A percentile compares a stretch with the other conserved stretches of the same genome.
These are phyloP conservation scores for Myopa tessellatipennis DNA, from an alignment of 2,888 invertebrate species.

Conservation along the genomic window DNA sequence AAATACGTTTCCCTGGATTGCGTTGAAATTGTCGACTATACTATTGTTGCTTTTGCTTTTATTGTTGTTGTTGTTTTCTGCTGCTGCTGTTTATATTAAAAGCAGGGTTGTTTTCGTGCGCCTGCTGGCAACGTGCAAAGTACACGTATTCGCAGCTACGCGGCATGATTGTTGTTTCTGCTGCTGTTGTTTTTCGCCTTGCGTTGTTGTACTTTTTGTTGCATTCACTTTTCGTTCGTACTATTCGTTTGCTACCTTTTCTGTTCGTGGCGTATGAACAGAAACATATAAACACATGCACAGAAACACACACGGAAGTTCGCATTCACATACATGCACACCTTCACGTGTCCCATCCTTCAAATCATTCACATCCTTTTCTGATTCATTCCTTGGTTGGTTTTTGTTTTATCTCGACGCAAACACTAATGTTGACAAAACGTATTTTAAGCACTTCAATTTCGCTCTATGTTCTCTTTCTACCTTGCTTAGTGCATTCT, in stretches of 20 bases:
- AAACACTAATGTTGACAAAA: slow-evolving; percentile 61
- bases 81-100: slow-evolving; percentile 25
- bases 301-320: not conserved
- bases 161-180: not conserved
- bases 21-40: not conserved
- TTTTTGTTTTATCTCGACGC: slow-evolving; percentile 15
- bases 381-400: not conserved
- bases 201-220: slow-evolving; percentile 24
- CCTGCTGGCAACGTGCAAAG: slow-evolving; percentile 18
- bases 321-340: not conserved
- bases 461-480: slow-evolving; percentile 24
- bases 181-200: slow-evolving; percentile 8
- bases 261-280: slow-evolving; percentile 14
- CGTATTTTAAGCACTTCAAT: slow-evolving; percentile 61
- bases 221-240: slow-evolving; percentile 12
- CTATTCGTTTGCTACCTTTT: not conserved
- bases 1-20: not conserved
- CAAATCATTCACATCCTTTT: slow-evolving; percentile 3
- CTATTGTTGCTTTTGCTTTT: slow-evolving; percentile 3
- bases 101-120: slow-evolving; percentile 24
- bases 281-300: slow-evolving; percentile 12
- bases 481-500: not conserved
- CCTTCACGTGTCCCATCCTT: not conserved
- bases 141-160: not conserved
- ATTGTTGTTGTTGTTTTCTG: slow-evolving; percentile 10